A percentile compares a stretch with the other conserved stretches of the same genome.
These are phyloP conservation scores for Drosophila nr. medialis DNA, from an alignment of 2,888 invertebrate species.

Conservation along the genomic window DNA sequence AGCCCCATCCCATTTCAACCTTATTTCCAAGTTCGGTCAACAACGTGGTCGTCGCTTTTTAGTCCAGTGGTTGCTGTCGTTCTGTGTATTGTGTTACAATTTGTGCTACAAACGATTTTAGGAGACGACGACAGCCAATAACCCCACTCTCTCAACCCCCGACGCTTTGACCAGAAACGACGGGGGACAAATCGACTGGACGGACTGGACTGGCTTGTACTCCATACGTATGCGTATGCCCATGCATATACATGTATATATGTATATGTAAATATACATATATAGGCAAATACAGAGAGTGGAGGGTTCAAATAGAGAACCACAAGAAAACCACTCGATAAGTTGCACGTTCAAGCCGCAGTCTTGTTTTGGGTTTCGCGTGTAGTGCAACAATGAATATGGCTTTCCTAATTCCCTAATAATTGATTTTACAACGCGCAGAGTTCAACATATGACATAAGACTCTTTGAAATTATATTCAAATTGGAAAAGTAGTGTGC, in stretches of 20 bases:
- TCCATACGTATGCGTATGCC: constrained; percentile 1
- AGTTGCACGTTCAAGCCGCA: constrained; percentile 37
- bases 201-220: constrained; percentile 15
- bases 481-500: background rate
- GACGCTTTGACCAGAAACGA: constrained; percentile 35
- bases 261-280: constrained; percentile 16
- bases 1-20: constrained; percentile 37
- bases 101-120: constrained; percentile 59
- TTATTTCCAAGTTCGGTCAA: constrained; percentile 33
- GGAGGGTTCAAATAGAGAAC: constrained; percentile 33
- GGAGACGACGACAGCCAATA: constrained; percentile 34
- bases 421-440: constrained; percentile 24
- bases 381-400: constrained; percentile 53
- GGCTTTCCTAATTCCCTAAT: constrained; percentile 27
- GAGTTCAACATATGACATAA: background rate
- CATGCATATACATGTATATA: constrained; percentile 19
- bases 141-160: background rate
- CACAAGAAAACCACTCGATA: constrained; percentile 33
- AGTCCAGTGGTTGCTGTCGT: constrained; percentile 33
- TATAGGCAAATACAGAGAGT: constrained; percentile 11
- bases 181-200: constrained; percentile 45
- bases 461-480: constrained; percentile 4
- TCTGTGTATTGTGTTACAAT: constrained; percentile 62
- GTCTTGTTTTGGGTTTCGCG: constrained; percentile 55
- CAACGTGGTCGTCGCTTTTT: constrained; percentile 17